Evolutionary conservation across 1,140 invertebrate species (phyloP).

Genomic region (Caenorhabditis inopinata): DNA sequence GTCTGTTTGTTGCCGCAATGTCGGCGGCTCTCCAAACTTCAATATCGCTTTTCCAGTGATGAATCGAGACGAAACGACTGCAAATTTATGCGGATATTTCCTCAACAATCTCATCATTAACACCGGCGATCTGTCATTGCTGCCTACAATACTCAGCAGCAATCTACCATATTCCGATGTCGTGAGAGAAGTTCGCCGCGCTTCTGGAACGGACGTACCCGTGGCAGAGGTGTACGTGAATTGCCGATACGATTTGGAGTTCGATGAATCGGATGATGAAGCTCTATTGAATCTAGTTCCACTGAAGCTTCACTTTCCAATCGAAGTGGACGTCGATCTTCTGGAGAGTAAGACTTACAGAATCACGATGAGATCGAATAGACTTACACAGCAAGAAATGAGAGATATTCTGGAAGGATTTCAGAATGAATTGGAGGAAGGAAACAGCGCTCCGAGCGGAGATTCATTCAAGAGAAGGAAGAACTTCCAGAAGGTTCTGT

Average conservation of each 20-base stretch:
- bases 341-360: background rate
- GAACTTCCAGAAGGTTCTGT: background rate
- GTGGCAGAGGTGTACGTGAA: conserved; percentile 39
- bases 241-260: conserved; percentile 40
- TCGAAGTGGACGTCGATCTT: conserved; percentile 35
- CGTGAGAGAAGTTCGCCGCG: background rate
- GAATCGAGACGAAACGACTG: conserved; percentile 16
- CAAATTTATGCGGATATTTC: conserved; percentile 33
- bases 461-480: no score
- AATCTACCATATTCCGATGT: conserved; percentile 20
- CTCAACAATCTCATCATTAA: conserved; percentile 39
- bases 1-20: no score
- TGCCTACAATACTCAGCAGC: background rate
- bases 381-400: background rate
- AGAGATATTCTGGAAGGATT: background rate
- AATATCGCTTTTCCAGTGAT: conserved; percentile 34
- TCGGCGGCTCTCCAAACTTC: background rate
- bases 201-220: background rate
- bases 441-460: background rate
- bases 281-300: conserved; percentile 15
- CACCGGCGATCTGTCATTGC: background rate
- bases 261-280: conserved; percentile 5
- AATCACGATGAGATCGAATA: background rate
- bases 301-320: conserved; percentile 15
- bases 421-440: background rate